Conservation (phyloP, 1,140 invertebrate genomes). For the Drosophila trapezifrons region DNA sequence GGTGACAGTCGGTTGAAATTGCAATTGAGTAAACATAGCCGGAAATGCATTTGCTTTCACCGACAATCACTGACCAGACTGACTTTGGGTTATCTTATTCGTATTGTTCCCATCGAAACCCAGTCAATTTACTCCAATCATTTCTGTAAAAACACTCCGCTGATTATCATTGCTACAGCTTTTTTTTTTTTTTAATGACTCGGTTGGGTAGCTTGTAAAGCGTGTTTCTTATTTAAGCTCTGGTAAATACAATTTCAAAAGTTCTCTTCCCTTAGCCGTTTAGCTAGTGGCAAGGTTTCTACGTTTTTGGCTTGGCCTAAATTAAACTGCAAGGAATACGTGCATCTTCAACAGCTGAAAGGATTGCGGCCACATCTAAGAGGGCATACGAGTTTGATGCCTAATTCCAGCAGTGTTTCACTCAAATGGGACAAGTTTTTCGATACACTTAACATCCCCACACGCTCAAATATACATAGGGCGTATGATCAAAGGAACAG, state of each 20-base stretch:
- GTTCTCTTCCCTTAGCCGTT: background rate
- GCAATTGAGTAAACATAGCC: constrained; percentile 76
- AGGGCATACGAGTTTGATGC: constrained; percentile 22
- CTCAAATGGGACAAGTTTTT: constrained; percentile 29
- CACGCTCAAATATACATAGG: constrained; percentile 11
- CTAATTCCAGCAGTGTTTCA: constrained; percentile 54
- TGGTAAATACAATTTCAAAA: background rate
- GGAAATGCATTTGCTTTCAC: constrained; percentile 81
- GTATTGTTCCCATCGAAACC: constrained; percentile 7
- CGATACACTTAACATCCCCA: constrained; percentile 17
- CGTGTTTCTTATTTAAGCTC: background rate
- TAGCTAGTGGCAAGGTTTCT: background rate
- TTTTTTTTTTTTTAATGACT: constrained; percentile 1
- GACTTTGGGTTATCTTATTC: constrained; percentile 60
- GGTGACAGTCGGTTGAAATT: constrained; percentile 48
- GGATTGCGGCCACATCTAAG: constrained; percentile 67
- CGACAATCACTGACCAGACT: constrained; percentile 31
- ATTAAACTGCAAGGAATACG: constrained; percentile 12
- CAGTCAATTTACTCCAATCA: constrained; percentile 2
- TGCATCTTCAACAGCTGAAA: constrained; percentile 23
- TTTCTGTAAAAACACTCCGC: constrained; percentile 19
- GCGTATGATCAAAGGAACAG: constrained; percentile 52
- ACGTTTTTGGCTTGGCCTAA: background rate
- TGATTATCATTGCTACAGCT: background rate
- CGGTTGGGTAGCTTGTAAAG: background rate